Evolutionary conservation across 2,113 vertebrate genomes (phyloP), one percentile per base, ranked within the genome.

Genomic region (Prochilodus magdalenae): DNA sequence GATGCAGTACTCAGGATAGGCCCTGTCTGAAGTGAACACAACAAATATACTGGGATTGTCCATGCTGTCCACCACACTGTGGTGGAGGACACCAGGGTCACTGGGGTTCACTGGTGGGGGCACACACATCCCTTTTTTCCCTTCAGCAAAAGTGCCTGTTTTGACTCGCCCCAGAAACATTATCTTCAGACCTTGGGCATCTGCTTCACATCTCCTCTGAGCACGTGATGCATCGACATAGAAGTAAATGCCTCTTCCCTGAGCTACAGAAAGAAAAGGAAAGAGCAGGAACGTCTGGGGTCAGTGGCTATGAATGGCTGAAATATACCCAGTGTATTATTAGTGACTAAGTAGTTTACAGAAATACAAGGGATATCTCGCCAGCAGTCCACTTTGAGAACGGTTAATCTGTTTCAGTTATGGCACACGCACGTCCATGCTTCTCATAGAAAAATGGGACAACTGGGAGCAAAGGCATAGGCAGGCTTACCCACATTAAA

Each of bases 1-100:
- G 59, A 76, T 76, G 24, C 74, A 76, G 36, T 76, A 76, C 59
- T 76, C 74, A 76, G 74, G 74, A 62, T 76, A 76, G 10, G 74
- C 26, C 36, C 36, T 44, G 16, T 76, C 74, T 26, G 74, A 24
- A 62, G 33, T 59, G n/a, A 76, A 76, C 74, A 76, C 33, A n/a
- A 76, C 74, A 76, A 76, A 76, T 44, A 76, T n/a, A 18, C 29
- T 62, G 18, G 73, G 73, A 36, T 47, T 76, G 53, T 76, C 36
- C 36, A 26, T 44, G 33, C 20, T 63, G 36, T 76, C 74, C 59
- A 76, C 74, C 74, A 76, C 74, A 44, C 74, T 76, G 55, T 62
- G 18, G 59, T 63, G 47, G 18, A 75, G 73, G 18, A 22, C 53
- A 22, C 73, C 55, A 30, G 73, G 73, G 53, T 59, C 49, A 59